These are phyloP conservation scores for Anolis sagrei DNA, from an alignment of 2,113 vertebrate genomes.

Conservation along the genomic window DNA sequence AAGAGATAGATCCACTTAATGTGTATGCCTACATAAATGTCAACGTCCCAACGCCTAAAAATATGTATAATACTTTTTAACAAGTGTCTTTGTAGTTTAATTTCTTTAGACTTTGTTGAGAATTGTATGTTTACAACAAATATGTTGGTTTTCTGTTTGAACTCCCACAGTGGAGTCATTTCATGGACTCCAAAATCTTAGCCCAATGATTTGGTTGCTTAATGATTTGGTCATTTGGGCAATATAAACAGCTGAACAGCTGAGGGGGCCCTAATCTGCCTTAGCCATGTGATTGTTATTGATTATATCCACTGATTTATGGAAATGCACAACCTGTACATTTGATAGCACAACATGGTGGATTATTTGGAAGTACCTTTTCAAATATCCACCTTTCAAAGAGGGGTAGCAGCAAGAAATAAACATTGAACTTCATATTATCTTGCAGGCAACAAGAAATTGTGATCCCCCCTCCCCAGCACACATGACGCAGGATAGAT, in stretches of 20 bases:
- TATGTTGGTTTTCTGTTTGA: background rate
- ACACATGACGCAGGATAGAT: background rate
- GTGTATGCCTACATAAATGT: background rate
- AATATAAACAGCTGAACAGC: background rate
- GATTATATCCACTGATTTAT: conserved; percentile 13
- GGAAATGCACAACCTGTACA: background rate
- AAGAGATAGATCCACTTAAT: conserved; percentile 35
- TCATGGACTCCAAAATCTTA: background rate
- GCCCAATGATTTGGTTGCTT: conserved; percentile 8
- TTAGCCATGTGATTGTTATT: background rate
- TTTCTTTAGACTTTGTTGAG: conserved; percentile 22
- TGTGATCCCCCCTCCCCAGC: background rate
- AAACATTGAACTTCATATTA: background rate
- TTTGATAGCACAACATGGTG: background rate
- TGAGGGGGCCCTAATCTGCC: background rate
- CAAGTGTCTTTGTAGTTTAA: background rate
- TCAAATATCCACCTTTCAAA: background rate
- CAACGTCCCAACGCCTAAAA: background rate
- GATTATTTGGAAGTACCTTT: background rate
- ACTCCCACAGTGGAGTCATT: background rate
- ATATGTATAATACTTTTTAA: background rate
- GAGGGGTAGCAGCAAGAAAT: background rate
- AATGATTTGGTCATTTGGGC: background rate
- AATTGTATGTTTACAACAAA: background rate
- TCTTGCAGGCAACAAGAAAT: background rate